A percentile compares a stretch with the other conserved stretches of the same genome.
Conservation (phyloP, 2,113 vertebrate species). For the Hymenochirus boettgeri region DNA sequence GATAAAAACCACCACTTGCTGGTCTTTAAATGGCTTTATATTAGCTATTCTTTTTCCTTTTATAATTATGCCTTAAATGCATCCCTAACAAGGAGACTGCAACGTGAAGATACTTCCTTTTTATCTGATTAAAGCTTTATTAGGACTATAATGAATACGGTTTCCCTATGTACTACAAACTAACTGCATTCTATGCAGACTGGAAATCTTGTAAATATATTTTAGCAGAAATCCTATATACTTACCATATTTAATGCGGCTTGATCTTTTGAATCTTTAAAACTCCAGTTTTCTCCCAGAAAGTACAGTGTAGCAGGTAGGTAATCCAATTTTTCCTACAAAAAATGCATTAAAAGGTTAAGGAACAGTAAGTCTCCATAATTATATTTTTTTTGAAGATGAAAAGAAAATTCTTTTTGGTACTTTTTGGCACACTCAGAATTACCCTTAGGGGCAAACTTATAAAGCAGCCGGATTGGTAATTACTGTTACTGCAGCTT, state of each 20-base stretch:
- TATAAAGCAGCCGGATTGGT: too few species aligned
- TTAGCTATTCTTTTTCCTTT: slow-evolving; percentile 65
- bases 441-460: too few species aligned
- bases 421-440: too few species aligned
- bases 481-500: too few species aligned
- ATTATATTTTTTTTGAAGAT: too few species aligned
- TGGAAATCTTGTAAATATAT: neutral
- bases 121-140: slow-evolving; percentile 68
- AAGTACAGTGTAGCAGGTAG: slow-evolving; percentile 78
- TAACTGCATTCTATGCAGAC: slow-evolving; percentile 39
- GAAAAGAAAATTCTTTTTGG: too few species aligned
- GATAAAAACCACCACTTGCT: slow-evolving; percentile 71
- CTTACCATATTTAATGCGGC: slow-evolving; percentile 68
- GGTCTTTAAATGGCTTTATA: slow-evolving; percentile 61
- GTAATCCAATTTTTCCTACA: slow-evolving; percentile 84
- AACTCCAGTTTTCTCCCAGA: slow-evolving; percentile 74
- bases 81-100: slow-evolving; percentile 66
- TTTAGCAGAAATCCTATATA: slow-evolving; percentile 24
- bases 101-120: slow-evolving; percentile 51
- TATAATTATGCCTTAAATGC: slow-evolving; percentile 61
- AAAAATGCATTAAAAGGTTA: neutral
- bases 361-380: too few species aligned
- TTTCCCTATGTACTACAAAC: slow-evolving; percentile 52
- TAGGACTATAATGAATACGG: slow-evolving; percentile 65
- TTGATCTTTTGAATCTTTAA: slow-evolving; percentile 85